Evolutionary conservation across 2,113 vertebrate genomes (phyloP).

Genomic region (Ornithorhynchus anatinus): DNA sequence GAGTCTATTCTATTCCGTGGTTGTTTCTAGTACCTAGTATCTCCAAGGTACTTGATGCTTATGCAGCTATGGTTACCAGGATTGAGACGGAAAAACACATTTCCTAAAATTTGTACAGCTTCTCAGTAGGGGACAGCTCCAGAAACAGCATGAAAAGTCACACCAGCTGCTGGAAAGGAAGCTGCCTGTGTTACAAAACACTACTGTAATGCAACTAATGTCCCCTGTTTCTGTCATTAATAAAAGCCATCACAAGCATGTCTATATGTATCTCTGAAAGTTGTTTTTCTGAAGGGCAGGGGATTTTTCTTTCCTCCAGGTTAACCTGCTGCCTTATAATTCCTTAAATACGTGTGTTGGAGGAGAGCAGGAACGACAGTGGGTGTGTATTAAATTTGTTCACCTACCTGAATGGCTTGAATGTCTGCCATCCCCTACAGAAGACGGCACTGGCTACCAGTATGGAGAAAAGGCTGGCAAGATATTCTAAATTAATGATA

Average conservation of each 20-base stretch:
- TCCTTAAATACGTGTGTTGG: too few relatives aligned
- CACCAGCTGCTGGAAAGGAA: slow-evolving; percentile 34
- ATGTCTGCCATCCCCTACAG: too few relatives aligned
- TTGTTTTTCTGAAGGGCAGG: neutral
- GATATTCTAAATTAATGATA: neutral
- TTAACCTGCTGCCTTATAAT: neutral
- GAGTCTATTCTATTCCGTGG: neutral
- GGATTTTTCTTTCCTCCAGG: neutral
- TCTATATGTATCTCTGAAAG: neutral
- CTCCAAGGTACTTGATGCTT: neutral
- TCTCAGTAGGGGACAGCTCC: slow-evolving; percentile 18
- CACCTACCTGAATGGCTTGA: too few relatives aligned
- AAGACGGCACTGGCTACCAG: too few relatives aligned
- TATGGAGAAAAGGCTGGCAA: too few relatives aligned
- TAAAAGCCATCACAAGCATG: slow-evolving; percentile 2
- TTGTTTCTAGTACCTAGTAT: neutral
- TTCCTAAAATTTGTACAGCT: slow-evolving; percentile 4
- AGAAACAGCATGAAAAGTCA: slow-evolving; percentile 23
- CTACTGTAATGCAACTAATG: neutral
- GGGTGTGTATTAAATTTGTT: too few relatives aligned
- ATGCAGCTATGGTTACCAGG: neutral
- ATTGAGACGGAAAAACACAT: slow-evolving; percentile 12
- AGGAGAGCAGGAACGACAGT: too few relatives aligned
- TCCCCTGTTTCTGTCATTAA: neutral
- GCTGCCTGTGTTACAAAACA: neutral